Base-by-base conservation (phyloP, 2,888 invertebrate genomes). In the Gymnosoma rotundatum region DNA sequence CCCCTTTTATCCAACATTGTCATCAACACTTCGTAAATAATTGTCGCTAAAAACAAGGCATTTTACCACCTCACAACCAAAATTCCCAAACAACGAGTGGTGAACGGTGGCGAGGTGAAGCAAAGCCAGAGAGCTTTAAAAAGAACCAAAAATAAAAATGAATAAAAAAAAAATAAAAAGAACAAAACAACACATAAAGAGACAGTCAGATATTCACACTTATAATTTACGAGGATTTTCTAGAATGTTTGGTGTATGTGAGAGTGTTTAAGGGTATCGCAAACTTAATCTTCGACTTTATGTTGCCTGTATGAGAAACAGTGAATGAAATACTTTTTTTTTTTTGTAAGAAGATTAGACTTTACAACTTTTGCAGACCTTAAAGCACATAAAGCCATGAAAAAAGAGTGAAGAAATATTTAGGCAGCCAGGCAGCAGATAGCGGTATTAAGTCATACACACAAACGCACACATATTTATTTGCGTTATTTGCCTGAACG, bases 21-120 rank as follows among this genome's bases (percentile, higher is more conserved):
- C 84, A 84, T 84, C 84, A 84, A 84, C 84, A 81, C 81, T 84
- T 84, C 84, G 84, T 84, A 84, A 84, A 84, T 84, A 84, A 84
- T 84, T 84, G 84, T 78, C 84, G 84, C 81, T 81, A 84, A 84
- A 84, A 84, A 81, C 84, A 81, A 73, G 84, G 78, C 78, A 84
- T 84, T 84, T 84, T 81, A 84, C 81, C 84, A 84, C 84, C 84
- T 84, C 81, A 72, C 70, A 84, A 84, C 38, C 63, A 78, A 75
- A 60, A 75, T 64, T 60, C 12, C 36, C 64, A 54, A 76, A 48
- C 42, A n/a, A 20, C 56, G 32, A 32, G 4, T 4, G 25, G 25
- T 4, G 50, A 69, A 69, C 76, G 76, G 78, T 78, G 78, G 78
- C 78, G 69, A 76, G 75, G 61, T 54, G 69, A 42, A 38, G 60